Conservation (phyloP, 2,113 vertebrate species). For the Clarias magur region DNA sequence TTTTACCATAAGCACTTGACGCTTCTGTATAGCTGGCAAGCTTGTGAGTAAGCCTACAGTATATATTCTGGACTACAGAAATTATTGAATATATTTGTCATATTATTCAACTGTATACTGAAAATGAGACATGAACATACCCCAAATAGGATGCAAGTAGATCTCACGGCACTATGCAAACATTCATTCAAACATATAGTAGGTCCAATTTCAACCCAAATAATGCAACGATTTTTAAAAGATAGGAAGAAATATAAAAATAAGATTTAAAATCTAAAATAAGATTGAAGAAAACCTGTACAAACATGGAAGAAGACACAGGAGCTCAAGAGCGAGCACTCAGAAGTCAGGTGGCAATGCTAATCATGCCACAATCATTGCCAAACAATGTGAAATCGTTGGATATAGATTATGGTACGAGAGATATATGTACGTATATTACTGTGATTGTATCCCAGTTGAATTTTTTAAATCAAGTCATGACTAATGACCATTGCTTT, state of each 20-base stretch:
- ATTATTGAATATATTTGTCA: not conserved
- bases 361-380: not conserved
- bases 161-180: not conserved
- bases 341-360: not conserved
- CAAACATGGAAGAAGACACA: not conserved
- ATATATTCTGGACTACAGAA: not conserved
- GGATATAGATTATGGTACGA: not conserved
- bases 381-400: not conserved
- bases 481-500: slow-evolving; percentile 6
- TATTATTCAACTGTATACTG: not conserved
- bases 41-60: not conserved
- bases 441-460: not conserved
- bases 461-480: not conserved
- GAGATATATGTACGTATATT: not conserved
- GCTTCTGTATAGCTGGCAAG: not conserved
- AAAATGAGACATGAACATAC: not conserved
- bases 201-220: not conserved
- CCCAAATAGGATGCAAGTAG: not conserved
- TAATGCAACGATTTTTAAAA: not conserved
- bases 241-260: not conserved
- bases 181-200: not conserved
- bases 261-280: too few relatives aligned
- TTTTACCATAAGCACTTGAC: not conserved
- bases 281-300: not conserved
- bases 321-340: not conserved